Evolutionary conservation across 2,113 vertebrate genomes (phyloP).

Genomic region (Taxidea taxus): DNA sequence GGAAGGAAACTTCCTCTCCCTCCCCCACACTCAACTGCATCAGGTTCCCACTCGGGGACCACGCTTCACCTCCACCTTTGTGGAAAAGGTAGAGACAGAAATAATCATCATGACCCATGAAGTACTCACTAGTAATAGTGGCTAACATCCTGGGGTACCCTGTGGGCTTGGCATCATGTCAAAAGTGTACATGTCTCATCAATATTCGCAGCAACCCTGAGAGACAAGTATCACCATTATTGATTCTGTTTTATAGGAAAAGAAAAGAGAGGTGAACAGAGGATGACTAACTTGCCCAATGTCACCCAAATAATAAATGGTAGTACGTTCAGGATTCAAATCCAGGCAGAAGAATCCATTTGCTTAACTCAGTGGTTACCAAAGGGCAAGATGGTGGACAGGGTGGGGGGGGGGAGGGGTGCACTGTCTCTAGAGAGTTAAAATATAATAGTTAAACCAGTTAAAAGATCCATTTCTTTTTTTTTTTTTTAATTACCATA

Average conservation of each 20-base stretch:
- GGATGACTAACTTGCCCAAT: neutral
- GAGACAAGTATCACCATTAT: neutral
- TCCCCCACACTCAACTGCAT: neutral
- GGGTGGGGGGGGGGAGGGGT: neutral
- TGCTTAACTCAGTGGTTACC: neutral
- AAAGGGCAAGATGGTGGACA: neutral
- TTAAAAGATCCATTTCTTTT: neutral
- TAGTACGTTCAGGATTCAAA: neutral
- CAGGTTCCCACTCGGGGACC: neutral
- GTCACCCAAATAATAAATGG: neutral
- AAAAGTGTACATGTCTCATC: neutral
- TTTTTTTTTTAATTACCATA: neutral
- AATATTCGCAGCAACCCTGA: neutral
- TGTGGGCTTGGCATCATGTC: neutral
- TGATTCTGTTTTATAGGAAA: neutral
- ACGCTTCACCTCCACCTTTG: neutral
- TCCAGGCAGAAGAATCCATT: neutral
- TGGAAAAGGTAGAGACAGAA: neutral
- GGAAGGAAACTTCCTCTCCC: neutral
- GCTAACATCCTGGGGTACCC: neutral
- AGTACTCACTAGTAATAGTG: neutral
- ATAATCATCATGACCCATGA: neutral
- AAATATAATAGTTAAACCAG: neutral
- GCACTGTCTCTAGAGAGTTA: neutral
- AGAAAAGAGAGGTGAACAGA: neutral